Base-by-base conservation (phyloP, 2,888 invertebrate genomes). In the Eilema sororculum region DNA sequence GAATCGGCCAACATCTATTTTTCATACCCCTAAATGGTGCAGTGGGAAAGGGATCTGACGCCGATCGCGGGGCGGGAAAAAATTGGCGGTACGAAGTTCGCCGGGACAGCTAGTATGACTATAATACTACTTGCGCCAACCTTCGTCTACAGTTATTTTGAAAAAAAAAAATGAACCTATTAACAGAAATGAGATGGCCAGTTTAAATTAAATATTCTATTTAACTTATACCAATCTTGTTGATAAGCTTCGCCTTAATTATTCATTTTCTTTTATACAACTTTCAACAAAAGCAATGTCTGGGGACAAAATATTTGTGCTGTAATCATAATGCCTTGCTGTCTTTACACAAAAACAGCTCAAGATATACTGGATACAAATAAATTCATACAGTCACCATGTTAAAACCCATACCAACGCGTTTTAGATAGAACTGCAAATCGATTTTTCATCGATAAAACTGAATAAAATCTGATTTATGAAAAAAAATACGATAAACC, bases 381-480 rank as follows among this genome's bases (percentile, higher is more conserved):
- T 69, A 46, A 16, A 46, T 46, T 46, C 41, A 37, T 5, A 58
- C 28, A 33, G 22, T 22, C 24, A 41, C 62, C 62, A 41, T 41
- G 16, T 13, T 24, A 62, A 10, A 20, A 46, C 13, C 6, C 22
- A 5, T 37, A 8, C 16, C 37, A 16, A 16, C 24, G 37, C 16
- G 16, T 16, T 16, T 37, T 0, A 37, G 24, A 2, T 24, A 62
- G 0, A 13, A 24, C 60, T 67, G 67, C 67, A 61, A 60, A 59
- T n/a, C 9, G 57, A 41, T 68, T 78, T 71, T 80, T 28, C 2
- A 28, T 4, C 28, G 3, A 28, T 2, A 28, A 28, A 16, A 58
- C 80, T 75, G 77, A 72, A 78, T 69, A 78, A 61, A 41, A 72
- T 73, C 20, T 16, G 41, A 41, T 41, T 41, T 41, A 41, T 13